phyloP scores from a whole-genome alignment of 1,140 invertebrate species.

The Idris sp. region DNA sequence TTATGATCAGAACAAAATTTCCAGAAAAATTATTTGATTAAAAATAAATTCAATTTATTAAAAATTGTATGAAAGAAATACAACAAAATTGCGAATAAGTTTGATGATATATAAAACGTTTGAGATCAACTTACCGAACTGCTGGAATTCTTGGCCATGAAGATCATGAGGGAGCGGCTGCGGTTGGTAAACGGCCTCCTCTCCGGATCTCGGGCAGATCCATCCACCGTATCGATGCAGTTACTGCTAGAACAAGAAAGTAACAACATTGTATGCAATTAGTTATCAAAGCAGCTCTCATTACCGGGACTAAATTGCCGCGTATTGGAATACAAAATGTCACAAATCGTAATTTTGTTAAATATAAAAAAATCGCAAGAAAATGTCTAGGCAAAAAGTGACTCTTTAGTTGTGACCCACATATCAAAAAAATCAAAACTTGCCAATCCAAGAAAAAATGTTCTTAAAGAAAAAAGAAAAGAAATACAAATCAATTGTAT shows the following conservation, averaged over 20 bases:
- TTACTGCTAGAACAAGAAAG: slow-evolving; percentile 68
- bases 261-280: slow-evolving; percentile 64
- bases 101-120: slow-evolving; percentile 10
- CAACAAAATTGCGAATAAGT: no score
- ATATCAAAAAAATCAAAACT: slow-evolving; percentile 39
- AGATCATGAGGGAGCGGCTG: slow-evolving; percentile 76
- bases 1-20: no score
- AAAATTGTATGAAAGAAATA: no score
- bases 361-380: slow-evolving; percentile 23
- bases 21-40: no score
- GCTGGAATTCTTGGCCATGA: slow-evolving; percentile 76
- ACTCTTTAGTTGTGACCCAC: slow-evolving; percentile 41
- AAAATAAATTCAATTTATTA: no score
- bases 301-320: slow-evolving; percentile 53
- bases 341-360: slow-evolving; percentile 41
- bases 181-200: slow-evolving; percentile 77
- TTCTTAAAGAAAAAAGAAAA: neutral
- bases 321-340: slow-evolving; percentile 54
- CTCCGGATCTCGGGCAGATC: slow-evolving; percentile 76
- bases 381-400: slow-evolving; percentile 27
- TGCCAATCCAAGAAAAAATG: neutral
- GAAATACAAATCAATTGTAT: slow-evolving; percentile 12
- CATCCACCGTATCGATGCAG: slow-evolving; percentile 76
- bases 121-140: slow-evolving; percentile 70
- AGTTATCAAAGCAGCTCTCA: slow-evolving; percentile 62